Evolutionary conservation across 1,140 invertebrate species (phyloP).

Genomic region (Fopius arisanus): DNA sequence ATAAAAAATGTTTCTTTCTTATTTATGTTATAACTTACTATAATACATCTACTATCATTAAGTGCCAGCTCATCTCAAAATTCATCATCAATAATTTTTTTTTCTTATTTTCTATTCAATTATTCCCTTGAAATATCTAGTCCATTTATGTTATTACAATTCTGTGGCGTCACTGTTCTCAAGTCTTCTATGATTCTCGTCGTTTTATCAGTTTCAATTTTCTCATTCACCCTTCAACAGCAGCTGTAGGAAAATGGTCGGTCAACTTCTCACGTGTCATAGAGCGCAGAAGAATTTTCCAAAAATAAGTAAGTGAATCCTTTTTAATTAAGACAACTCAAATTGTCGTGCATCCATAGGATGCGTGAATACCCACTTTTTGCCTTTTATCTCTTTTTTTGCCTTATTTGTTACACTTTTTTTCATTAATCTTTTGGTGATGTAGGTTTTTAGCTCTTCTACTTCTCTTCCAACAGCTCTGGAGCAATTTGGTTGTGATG

Average conservation of each 20-base stretch:
- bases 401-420: constrained; percentile 18
- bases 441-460: constrained; percentile 27
- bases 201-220: constrained; percentile 28
- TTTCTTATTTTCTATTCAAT: neutral
- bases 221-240: constrained; percentile 35
- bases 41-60: constrained; percentile 58
- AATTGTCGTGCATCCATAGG: constrained; percentile 61
- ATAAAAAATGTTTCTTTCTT: constrained; percentile 48
- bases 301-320: constrained; percentile 33
- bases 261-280: constrained; percentile 56
- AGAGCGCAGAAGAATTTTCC: constrained; percentile 52
- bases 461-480: constrained; percentile 16
- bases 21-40: constrained; percentile 55
- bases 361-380: constrained; percentile 51
- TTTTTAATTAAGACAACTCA: constrained; percentile 45
- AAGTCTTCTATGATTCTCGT: constrained; percentile 13
- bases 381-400: constrained; percentile 44
- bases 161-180: constrained; percentile 34
- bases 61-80: constrained; percentile 54
- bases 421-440: constrained; percentile 42
- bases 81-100: neutral
- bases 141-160: constrained; percentile 6
- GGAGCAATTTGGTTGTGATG: constrained; percentile 7
- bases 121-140: constrained; percentile 18
- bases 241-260: constrained; percentile 51